Conservation (phyloP, 2,888 invertebrate genomes). For the Augochlorella aurata region DNA sequence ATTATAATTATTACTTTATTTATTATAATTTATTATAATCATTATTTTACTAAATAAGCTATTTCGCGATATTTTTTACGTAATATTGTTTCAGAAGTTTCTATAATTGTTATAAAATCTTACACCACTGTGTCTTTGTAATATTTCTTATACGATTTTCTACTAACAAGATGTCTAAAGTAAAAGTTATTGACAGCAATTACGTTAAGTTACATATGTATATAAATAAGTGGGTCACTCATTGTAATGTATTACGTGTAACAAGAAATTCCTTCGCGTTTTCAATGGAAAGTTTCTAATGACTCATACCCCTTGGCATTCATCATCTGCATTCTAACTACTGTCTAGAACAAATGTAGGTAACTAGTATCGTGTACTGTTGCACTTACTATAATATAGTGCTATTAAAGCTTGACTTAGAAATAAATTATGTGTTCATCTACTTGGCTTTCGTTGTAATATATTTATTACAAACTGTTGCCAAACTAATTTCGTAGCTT, state of each 20-base stretch:
- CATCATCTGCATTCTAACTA: constrained; percentile 9
- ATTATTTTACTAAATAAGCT: too few species aligned
- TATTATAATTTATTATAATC: too few species aligned
- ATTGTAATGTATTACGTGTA: constrained; percentile 20
- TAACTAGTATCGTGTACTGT: neutral
- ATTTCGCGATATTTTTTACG: too few species aligned
- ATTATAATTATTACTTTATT: too few species aligned
- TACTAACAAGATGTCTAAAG: neutral
- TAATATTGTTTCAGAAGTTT: too few species aligned
- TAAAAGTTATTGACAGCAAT: neutral
- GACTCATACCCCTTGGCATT: constrained; percentile 1
- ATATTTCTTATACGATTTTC: neutral
- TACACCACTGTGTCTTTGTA: too few species aligned
- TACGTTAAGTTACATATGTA: neutral
- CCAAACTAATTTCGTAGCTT: too few species aligned
- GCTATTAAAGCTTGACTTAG: neutral
- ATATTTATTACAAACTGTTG: neutral
- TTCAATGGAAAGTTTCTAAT: constrained; percentile 8
- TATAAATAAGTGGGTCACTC: neutral
- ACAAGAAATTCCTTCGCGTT: constrained; percentile 14
- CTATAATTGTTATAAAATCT: too few species aligned
- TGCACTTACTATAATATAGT: neutral
- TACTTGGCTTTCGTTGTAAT: neutral
- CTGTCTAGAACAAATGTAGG: neutral
- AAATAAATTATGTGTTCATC: neutral